Evolutionary conservation across 2,797 vertebrate species (phyloP).

Genomic region (Limosa lapponica): DNA sequence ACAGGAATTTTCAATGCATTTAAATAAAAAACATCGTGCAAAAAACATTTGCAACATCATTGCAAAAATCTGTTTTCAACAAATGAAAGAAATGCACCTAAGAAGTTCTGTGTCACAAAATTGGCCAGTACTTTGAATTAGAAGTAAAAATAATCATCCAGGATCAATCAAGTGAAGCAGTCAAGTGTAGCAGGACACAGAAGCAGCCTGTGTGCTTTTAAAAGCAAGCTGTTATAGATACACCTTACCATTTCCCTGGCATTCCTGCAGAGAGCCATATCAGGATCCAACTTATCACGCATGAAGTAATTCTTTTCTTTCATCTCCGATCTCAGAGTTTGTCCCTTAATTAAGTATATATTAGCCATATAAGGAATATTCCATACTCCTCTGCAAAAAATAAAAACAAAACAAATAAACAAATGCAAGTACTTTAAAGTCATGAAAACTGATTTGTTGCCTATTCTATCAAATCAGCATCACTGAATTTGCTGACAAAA

Average conservation of each 20-base stretch:
- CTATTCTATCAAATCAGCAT: background rate
- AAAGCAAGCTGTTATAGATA: background rate
- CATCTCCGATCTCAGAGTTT: conserved; percentile 88
- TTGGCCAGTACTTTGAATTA: conserved; percentile 79
- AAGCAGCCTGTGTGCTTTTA: background rate
- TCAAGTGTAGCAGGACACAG: conserved; percentile 23
- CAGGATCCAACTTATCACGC: conserved; percentile 93
- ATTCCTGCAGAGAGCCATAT: conserved; percentile 95
- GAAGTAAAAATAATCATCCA: conserved; percentile 28
- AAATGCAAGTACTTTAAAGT: conserved; percentile 68
- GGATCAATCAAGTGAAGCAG: conserved; percentile 39
- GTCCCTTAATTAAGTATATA: conserved; percentile 92
- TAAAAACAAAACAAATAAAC: background rate
- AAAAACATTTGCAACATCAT: background rate
- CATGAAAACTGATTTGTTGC: background rate
- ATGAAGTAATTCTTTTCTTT: conserved; percentile 93
- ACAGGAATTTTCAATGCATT: background rate
- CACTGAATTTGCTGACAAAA: background rate
- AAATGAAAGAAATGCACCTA: background rate
- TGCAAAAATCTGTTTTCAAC: background rate
- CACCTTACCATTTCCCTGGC: conserved; percentile 92
- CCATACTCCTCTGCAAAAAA: conserved; percentile 90
- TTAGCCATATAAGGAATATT: conserved; percentile 97
- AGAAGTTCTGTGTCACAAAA: conserved; percentile 37
- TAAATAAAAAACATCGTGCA: background rate